A percentile compares a stretch with the other conserved stretches of the same genome.
These are phyloP conservation scores for Xestobium rufovillosum DNA, from an alignment of 2,888 invertebrate genomes.

Conservation along the genomic window DNA sequence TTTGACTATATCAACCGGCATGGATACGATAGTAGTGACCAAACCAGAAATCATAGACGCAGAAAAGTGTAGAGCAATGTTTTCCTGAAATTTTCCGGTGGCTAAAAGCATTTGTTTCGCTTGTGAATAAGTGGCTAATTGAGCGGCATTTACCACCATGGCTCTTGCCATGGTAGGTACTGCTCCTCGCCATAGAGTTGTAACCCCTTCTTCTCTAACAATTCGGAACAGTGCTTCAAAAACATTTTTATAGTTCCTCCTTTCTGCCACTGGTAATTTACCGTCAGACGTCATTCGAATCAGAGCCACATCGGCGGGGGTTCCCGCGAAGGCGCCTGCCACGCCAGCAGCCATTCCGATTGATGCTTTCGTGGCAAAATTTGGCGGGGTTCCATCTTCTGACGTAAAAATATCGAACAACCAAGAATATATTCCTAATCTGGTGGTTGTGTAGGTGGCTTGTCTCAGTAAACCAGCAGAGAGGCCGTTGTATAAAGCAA, in stretches of 20 bases:
- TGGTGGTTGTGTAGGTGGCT: slow-evolving; percentile 95
- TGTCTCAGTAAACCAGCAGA: slow-evolving; percentile 91
- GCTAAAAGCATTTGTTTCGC: slow-evolving; percentile 58
- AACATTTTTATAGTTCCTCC: slow-evolving; percentile 83
- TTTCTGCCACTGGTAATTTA: slow-evolving; percentile 70
- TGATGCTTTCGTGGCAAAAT: slow-evolving; percentile 70
- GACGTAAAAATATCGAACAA: slow-evolving; percentile 64
- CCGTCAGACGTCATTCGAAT: slow-evolving; percentile 95
- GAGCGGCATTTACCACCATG: slow-evolving; percentile 98
- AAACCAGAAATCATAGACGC: slow-evolving; percentile 97
- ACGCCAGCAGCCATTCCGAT: slow-evolving; percentile 84
- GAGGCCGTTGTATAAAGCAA: slow-evolving; percentile 83
- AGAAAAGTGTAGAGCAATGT: slow-evolving; percentile 83
- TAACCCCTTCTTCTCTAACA: slow-evolving; percentile 62
- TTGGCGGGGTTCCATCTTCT: slow-evolving; percentile 64
- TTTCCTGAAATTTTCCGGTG: slow-evolving; percentile 56
- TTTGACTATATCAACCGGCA: slow-evolving; percentile 99
- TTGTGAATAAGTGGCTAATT: slow-evolving; percentile 95
- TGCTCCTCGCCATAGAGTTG: slow-evolving; percentile 91
- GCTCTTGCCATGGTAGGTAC: slow-evolving; percentile 82
- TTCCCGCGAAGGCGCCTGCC: slow-evolving; percentile 87
- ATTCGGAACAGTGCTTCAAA: slow-evolving; percentile 75
- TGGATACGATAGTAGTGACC: slow-evolving; percentile 92
- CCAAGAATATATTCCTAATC: slow-evolving; percentile 90
- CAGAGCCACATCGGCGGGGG: slow-evolving; percentile 87